Evolutionary conservation across 2,797 vertebrate species (phyloP), one percentile per base, ranked within the genome.

Genomic region (Aphelocoma californica): DNA sequence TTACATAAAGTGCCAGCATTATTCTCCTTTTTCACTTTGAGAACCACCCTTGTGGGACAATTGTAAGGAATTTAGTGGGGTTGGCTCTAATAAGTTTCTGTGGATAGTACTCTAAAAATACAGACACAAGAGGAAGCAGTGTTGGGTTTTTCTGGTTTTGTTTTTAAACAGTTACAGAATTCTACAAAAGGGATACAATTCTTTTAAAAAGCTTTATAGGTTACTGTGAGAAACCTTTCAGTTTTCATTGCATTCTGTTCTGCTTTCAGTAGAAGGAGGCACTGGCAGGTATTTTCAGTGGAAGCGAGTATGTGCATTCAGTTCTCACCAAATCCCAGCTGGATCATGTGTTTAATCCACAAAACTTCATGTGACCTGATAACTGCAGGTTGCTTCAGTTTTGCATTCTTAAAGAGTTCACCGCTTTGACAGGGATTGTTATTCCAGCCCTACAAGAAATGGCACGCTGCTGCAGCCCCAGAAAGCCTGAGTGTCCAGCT

Each of bases 31-130:
- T 90, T 88, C 29, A n/a, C 70, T 90, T 81, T 73, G 78, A 95
- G 87, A 96, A 94, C 70, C 87, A 86, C 85, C 29, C 90, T 91
- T 94, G 51, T 77, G 92, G 82, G 89, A 91, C 34, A 79, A 21
- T 92, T 91, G 28, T 58, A 90, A 94, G 74, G 77, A 92, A 96
- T 94, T 94, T 86, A 84, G 61, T 88, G 73, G n/a, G 32, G 67
- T 70, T 81, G 70, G 56, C 91, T 94, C 77, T 90, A 81, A 15
- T 6, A 87, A 15, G 9, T 93, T 94, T 79, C 66, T 91, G 53
- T 0, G 20, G 51, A 80, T 47, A 86, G 40, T 67, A 77, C 64
- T 94, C 70, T 93, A 73, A 93, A 96, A 85, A 95, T 85, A 88
- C 67, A 86, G 83, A 64, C n/a, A 61, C 20, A 69, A 42, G 44